Base-by-base conservation (phyloP, 2,888 invertebrate genomes). In the Cinara cedri region DNA sequence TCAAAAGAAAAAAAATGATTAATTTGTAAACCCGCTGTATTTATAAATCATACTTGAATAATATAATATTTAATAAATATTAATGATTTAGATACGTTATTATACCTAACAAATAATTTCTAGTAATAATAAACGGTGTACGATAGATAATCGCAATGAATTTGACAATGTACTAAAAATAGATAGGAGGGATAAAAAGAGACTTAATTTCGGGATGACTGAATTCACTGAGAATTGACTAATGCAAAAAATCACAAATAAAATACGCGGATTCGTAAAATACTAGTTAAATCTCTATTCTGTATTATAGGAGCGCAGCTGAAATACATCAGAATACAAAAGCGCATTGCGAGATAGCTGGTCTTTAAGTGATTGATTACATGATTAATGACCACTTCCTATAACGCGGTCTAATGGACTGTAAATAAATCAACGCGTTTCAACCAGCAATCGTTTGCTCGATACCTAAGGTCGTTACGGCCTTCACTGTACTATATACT, bases 391-490 rank as follows among this genome's bases (percentile, higher is more conserved):
- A 57, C n/a, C 16, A 62, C 34, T 34, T 72, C 26, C 21, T 42
- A 72, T 42, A 51, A 62, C 49, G 51, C 34, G 16, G 6, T 21
- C 62, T 62, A 72, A 72, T 72, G 60, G 49, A 49, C 60, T 49
- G 72, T 60, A 72, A 72, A 72, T 72, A 72, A 72, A 72, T 72
- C 72, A 26, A 26, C 14, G 49, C 46, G 16, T 72, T 72, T 49
- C 34, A 14, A 62, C 21, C 16, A 62, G 2, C 34, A 21, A 55
- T 44, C 16, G 21, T 62, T n/a, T 49, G 16, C 21, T 63, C 62
- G 21, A 72, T 62, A 49, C 9, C 14, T 26, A 51, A 51, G 49
- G 62, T 72, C 26, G 16, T 72, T 62, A 51, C 62, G 26, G 26
- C 13, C 26, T n/a, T 60, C 24, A 26, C 44, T 19, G 1, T 49